Conservation (phyloP, 2,113 vertebrate genomes). For the Oreocharis arfaki region DNA sequence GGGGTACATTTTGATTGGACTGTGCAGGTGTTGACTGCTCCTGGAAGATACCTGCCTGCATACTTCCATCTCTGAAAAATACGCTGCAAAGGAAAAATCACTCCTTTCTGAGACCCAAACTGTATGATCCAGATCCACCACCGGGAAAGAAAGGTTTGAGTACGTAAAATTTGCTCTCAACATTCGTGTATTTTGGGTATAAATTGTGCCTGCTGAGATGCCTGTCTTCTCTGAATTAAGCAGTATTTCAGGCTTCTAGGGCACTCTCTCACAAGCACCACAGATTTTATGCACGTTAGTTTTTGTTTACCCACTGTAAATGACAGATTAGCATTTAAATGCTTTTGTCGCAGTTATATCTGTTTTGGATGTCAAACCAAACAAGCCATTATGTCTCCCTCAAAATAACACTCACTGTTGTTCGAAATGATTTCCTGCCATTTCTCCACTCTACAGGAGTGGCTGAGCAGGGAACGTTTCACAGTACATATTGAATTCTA, state of each 20-base stretch:
- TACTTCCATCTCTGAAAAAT: neutral
- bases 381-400: slow-evolving; percentile 43
- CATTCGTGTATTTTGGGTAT: neutral
- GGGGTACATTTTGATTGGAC: neutral
- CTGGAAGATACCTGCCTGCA: neutral
- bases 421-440: slow-evolving; percentile 20
- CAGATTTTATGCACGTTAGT: neutral
- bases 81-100: neutral
- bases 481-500: neutral
- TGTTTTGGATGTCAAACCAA: slow-evolving; percentile 54
- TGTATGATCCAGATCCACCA: neutral
- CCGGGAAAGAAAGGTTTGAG: neutral
- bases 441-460: neutral
- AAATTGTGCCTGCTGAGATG: neutral
- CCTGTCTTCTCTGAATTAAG: neutral
- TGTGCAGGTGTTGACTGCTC: neutral
- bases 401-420: slow-evolving; percentile 16
- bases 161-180: neutral
- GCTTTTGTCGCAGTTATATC: slow-evolving; percentile 36
- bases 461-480: slow-evolving; percentile 27
- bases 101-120: neutral
- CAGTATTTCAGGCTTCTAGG: neutral
- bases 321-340: slow-evolving; percentile 63
- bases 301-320: slow-evolving; percentile 57
- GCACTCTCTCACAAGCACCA: neutral